Evolutionary conservation across 2,113 vertebrate species (phyloP).

Genomic region (Recurvirostra avosetta): DNA sequence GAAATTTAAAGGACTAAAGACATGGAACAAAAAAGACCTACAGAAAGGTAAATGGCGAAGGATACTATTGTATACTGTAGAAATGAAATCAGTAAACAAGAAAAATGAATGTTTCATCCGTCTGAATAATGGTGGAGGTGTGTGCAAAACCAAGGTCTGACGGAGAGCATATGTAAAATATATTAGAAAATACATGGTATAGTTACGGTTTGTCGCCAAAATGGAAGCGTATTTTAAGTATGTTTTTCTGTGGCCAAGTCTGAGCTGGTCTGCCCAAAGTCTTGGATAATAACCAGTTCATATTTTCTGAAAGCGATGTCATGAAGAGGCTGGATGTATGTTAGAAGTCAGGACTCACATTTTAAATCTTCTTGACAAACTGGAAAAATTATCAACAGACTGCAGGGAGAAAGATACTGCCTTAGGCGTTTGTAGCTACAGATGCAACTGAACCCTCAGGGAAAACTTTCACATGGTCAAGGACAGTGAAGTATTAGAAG

Average conservation of each 20-base stretch:
- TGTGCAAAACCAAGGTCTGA: background rate
- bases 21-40: background rate
- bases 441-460: background rate
- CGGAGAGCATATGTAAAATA: background rate
- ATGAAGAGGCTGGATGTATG: background rate
- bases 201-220: background rate
- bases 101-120: background rate
- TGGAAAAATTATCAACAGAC: background rate
- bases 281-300: background rate
- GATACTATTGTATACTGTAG: background rate
- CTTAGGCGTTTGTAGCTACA: background rate
- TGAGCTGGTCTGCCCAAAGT: background rate
- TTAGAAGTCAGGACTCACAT: background rate
- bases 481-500: background rate
- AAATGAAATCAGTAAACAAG: background rate
- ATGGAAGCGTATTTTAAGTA: background rate
- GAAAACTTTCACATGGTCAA: background rate
- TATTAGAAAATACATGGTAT: rapidly evolving
- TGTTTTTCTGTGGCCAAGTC: background rate
- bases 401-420: background rate
- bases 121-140: background rate
- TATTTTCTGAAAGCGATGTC: background rate
- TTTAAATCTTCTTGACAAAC: background rate
- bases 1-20: background rate
- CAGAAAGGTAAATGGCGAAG: background rate